Conservation (phyloP, 2,113 vertebrate species). For the Tychaedon coryphoeus region DNA sequence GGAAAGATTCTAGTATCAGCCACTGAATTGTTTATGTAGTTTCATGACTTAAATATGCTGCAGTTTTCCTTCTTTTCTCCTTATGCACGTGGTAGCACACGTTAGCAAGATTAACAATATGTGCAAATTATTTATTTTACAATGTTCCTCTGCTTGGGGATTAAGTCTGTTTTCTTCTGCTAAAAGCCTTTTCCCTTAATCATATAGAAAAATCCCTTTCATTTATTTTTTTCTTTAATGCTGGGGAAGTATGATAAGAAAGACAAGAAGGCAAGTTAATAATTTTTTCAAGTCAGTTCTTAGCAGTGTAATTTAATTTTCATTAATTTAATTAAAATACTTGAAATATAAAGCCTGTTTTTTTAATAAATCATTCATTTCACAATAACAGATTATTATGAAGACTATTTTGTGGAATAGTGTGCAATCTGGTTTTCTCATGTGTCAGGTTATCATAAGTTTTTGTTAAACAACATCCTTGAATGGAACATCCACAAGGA, state of each 20-base stretch:
- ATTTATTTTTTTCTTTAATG: not conserved
- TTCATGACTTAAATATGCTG: not conserved
- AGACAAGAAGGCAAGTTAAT: not conserved
- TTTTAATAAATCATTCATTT: not conserved
- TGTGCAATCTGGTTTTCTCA: not conserved
- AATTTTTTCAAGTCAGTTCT: not conserved
- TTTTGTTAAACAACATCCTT: not conserved
- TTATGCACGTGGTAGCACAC: rapidly evolving
- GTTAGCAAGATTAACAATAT: not conserved
- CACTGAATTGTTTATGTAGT: not conserved
- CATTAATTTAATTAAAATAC: not conserved
- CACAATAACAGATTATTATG: not conserved
- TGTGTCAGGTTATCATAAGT: not conserved
- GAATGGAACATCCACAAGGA: not conserved
- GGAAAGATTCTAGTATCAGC: not conserved
- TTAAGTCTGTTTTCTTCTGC: not conserved
- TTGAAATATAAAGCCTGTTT: not conserved
- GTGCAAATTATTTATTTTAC: not conserved
- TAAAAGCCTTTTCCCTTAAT: constrained; percentile 2
- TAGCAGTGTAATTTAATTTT: not conserved
- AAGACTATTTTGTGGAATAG: not conserved
- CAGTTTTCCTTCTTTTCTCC: not conserved
- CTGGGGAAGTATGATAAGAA: not conserved
- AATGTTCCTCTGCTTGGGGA: not conserved
- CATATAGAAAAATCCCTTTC: not conserved